These are phyloP conservation scores for Spilarctia lutea DNA, from an alignment of 2,888 invertebrate genomes.

Conservation along the genomic window DNA sequence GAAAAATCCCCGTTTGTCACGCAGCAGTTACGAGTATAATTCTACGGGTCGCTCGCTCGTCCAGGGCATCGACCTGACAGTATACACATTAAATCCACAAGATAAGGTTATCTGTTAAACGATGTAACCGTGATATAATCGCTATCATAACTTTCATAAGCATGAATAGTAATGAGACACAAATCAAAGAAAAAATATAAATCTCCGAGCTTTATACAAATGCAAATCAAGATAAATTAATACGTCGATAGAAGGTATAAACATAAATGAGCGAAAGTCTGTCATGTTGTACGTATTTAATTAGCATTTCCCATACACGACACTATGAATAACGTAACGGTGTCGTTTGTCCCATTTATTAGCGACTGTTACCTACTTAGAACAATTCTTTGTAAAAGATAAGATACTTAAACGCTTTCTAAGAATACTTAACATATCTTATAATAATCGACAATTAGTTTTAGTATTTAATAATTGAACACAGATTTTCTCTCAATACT, in stretches of 20 bases:
- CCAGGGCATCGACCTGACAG: not conserved
- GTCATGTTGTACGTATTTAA: slow-evolving; percentile 52
- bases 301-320: slow-evolving; percentile 59
- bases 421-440: not conserved
- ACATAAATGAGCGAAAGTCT: slow-evolving; percentile 49
- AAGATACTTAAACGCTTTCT: slow-evolving; percentile 33
- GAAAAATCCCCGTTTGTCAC: not conserved
- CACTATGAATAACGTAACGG: slow-evolving; percentile 58
- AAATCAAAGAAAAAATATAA: slow-evolving; percentile 9
- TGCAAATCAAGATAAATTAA: slow-evolving; percentile 10
- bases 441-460: slow-evolving; percentile 6
- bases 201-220: slow-evolving; percentile 1
- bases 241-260: slow-evolving; percentile 7
- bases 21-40: not conserved
- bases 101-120: slow-evolving; percentile 12
- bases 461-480: not conserved
- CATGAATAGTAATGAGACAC: slow-evolving; percentile 31
- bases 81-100: not conserved
- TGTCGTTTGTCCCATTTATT: slow-evolving; percentile 48
- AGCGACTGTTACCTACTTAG: slow-evolving; percentile 28
- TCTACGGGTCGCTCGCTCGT: not conserved
- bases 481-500: not conserved
- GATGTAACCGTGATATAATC: slow-evolving; percentile 32
- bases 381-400: slow-evolving; percentile 43
- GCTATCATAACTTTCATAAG: slow-evolving; percentile 36